Evolutionary conservation across 1,140 invertebrate species (phyloP).

Genomic region (Aphaenogaster rudis): DNA sequence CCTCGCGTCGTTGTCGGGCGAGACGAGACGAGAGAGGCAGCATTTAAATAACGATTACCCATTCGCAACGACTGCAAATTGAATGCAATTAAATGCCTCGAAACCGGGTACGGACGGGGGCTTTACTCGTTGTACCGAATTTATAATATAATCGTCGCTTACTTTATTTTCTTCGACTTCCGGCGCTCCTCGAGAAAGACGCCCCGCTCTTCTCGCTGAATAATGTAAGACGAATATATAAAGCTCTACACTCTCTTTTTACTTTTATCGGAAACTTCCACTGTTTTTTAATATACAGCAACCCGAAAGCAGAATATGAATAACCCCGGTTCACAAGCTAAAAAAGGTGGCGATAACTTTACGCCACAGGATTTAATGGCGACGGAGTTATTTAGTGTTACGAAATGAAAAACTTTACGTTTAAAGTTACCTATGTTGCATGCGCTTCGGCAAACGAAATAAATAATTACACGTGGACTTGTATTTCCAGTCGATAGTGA

Average conservation of each 20-base stretch:
- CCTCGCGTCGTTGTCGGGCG: constrained; percentile 10
- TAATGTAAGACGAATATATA: constrained; percentile 40
- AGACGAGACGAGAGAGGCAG: constrained; percentile 2
- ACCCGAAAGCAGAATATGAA: constrained; percentile 11
- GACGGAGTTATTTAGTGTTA: constrained; percentile 6
- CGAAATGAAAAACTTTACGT: not conserved
- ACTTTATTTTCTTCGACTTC: constrained; percentile 14
- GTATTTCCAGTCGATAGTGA: not conserved
- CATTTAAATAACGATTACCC: constrained; percentile 60
- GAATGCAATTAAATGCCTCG: constrained; percentile 58
- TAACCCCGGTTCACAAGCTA: not conserved
- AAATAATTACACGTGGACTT: not conserved
- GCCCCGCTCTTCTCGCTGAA: constrained; percentile 27
- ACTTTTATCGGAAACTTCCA: constrained; percentile 6
- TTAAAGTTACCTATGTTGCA: not conserved
- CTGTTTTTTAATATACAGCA: constrained; percentile 33
- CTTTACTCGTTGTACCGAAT: constrained; percentile 39
- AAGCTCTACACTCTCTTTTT: not conserved
- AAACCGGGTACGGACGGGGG: constrained; percentile 5
- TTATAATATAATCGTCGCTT: constrained; percentile 43
- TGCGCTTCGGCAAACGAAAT: not conserved
- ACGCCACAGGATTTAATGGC: not conserved
- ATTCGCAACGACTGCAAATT: constrained; percentile 59
- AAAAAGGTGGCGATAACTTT: not conserved
- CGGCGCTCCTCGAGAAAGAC: not conserved